phyloP scores from a whole-genome alignment of 2,113 vertebrate species.

The Melanerpes aurifrons region DNA sequence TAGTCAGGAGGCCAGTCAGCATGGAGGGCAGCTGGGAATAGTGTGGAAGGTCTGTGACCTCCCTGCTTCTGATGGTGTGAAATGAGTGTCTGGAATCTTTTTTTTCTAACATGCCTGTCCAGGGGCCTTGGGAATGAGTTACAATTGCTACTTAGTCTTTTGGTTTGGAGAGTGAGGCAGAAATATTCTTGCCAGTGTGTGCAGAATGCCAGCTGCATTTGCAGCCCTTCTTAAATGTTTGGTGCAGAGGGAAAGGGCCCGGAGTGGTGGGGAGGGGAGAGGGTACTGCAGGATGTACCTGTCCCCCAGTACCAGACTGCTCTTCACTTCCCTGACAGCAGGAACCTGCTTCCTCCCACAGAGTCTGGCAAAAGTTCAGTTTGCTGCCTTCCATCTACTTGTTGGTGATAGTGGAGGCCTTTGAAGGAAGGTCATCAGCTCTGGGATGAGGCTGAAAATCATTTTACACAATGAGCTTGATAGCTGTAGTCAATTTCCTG shows the following conservation, averaged over 20 bases:
- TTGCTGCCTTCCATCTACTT: neutral
- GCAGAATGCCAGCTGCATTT: neutral
- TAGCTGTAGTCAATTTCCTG: neutral
- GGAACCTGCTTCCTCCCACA: neutral
- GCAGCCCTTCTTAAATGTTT: neutral
- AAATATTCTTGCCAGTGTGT: neutral
- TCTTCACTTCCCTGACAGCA: rapidly evolving
- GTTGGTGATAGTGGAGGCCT: neutral
- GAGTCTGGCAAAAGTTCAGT: neutral
- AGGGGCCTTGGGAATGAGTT: neutral
- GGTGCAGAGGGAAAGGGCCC: neutral
- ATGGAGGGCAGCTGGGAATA: rapidly evolving
- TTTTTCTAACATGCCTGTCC: rapidly evolving
- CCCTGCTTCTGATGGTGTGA: neutral
- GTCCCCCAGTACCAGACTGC: neutral
- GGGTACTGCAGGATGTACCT: neutral
- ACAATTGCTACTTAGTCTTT: neutral
- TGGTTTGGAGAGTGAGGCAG: neutral
- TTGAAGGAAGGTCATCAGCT: neutral
- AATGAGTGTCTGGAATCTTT: rapidly evolving
- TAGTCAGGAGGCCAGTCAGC: neutral
- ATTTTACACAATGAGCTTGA: neutral
- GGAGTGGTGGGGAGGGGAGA: neutral
- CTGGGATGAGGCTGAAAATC: too few species aligned
- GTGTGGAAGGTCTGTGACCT: neutral